Evolutionary conservation across 2,888 invertebrate genomes (phyloP).

Genomic region (Branchipolynoe longqiensis): DNA sequence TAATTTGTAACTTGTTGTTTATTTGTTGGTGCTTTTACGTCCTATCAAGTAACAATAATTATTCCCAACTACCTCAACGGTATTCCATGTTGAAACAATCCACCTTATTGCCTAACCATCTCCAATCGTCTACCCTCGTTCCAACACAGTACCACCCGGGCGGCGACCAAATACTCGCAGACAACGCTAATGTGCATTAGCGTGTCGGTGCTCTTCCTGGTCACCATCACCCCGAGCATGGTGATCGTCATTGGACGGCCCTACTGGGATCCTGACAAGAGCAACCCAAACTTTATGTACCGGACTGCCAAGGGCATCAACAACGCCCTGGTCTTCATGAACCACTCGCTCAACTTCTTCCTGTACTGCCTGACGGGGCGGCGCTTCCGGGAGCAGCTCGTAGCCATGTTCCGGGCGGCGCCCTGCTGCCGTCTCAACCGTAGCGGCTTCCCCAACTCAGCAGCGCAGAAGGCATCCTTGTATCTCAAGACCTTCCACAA

Average conservation of each 20-base stretch:
- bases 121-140: too few species aligned
- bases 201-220: conserved; percentile 66
- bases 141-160: neutral
- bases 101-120: too few species aligned
- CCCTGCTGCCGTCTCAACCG: conserved; percentile 12
- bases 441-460: conserved; percentile 19
- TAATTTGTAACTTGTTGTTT: too few species aligned
- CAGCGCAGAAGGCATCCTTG: conserved; percentile 15
- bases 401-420: conserved; percentile 33
- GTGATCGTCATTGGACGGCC: conserved; percentile 67
- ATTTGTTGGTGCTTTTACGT: too few species aligned
- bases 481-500: conserved; percentile 29
- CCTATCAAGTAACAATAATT: too few species aligned
- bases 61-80: too few species aligned
- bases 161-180: conserved; percentile 59
- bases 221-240: conserved; percentile 67
- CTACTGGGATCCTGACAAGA: conserved; percentile 63
- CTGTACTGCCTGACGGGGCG: conserved; percentile 68
- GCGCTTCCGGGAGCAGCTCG: conserved; percentile 65
- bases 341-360: conserved; percentile 69
- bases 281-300: conserved; percentile 60
- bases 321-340: conserved; percentile 67
- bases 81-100: too few species aligned
- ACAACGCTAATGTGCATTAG: conserved; percentile 68
- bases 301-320: conserved; percentile 64